Evolutionary conservation across 2,888 invertebrate genomes (phyloP).

Genomic region (Seira musarum): DNA sequence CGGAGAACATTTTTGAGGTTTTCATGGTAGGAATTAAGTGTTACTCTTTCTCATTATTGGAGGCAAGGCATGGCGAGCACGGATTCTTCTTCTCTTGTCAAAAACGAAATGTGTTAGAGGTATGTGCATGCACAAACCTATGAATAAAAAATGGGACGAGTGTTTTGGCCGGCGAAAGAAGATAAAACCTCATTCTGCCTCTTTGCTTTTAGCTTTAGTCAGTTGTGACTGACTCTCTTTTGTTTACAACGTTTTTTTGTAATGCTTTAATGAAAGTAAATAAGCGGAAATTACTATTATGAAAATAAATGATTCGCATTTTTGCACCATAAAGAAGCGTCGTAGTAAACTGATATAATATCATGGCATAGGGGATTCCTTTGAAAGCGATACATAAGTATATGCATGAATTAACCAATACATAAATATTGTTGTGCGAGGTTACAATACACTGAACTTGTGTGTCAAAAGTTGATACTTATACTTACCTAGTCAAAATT

Average conservation of each 20-base stretch:
- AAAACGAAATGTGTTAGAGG: neutral
- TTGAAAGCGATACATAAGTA: too few species aligned
- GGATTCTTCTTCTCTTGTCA: conserved; percentile 7
- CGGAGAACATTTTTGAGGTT: neutral
- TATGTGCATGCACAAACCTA: neutral
- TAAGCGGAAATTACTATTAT: conserved; percentile 53
- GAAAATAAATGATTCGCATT: conserved; percentile 10
- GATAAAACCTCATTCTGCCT: neutral
- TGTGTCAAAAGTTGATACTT: too few species aligned
- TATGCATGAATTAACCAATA: too few species aligned
- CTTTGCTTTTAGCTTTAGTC: neutral
- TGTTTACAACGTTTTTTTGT: conserved; percentile 18
- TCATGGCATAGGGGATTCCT: neutral
- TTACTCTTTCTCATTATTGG: conserved; percentile 18
- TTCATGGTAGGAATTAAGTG: conserved; percentile 9
- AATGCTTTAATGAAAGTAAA: conserved; percentile 49
- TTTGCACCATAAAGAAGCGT: neutral
- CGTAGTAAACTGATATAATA: too few species aligned
- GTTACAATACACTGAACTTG: too few species aligned
- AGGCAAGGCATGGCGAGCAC: conserved; percentile 6
- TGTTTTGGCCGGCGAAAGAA: neutral
- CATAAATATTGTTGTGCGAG: neutral
- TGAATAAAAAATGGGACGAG: neutral
- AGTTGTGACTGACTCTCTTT: conserved; percentile 3
- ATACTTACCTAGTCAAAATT: neutral